Evolutionary conservation across 1,140 invertebrate species (phyloP).

Genomic region (Anoplolepis gracilipes): DNA sequence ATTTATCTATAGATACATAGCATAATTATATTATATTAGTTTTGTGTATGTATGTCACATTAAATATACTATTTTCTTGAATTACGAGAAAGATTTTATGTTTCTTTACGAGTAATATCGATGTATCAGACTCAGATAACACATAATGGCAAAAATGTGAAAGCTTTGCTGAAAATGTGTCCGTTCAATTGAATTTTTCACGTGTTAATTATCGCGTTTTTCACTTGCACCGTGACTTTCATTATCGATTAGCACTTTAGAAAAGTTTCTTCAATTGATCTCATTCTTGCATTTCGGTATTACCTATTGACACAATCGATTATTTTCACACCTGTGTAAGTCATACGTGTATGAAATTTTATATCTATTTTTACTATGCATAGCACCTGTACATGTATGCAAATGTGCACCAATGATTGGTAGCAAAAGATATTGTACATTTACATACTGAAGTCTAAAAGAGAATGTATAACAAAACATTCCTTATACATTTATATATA

Average conservation of each 20-base stretch:
- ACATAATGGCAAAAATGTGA: constrained; percentile 67
- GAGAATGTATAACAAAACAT: constrained; percentile 24
- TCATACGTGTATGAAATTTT: constrained; percentile 44
- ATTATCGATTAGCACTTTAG: constrained; percentile 55
- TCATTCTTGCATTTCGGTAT: constrained; percentile 36
- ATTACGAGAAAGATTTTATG: constrained; percentile 3
- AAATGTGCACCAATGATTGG: constrained; percentile 47
- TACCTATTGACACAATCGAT: constrained; percentile 46
- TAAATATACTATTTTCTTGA: neutral
- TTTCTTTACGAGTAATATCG: constrained; percentile 19
- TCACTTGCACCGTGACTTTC: constrained; percentile 26
- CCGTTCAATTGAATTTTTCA: constrained; percentile 17
- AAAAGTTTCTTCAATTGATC: constrained; percentile 38
- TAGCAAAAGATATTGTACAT: constrained; percentile 28
- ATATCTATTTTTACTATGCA: constrained; percentile 52
- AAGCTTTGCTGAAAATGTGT: neutral
- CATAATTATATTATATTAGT: neutral
- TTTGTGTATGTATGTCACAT: neutral
- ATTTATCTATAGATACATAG: constrained; percentile 6
- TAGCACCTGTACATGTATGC: constrained; percentile 47
- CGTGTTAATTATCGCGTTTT: constrained; percentile 20
- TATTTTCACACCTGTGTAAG: constrained; percentile 20
- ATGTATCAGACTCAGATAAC: constrained; percentile 71
- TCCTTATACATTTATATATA: constrained; percentile 4
- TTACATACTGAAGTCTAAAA: constrained; percentile 14